A percentile compares a stretch with the other conserved stretches of the same genome.
Conservation (phyloP, 2,888 invertebrate genomes). For the Sisyra nigra region DNA sequence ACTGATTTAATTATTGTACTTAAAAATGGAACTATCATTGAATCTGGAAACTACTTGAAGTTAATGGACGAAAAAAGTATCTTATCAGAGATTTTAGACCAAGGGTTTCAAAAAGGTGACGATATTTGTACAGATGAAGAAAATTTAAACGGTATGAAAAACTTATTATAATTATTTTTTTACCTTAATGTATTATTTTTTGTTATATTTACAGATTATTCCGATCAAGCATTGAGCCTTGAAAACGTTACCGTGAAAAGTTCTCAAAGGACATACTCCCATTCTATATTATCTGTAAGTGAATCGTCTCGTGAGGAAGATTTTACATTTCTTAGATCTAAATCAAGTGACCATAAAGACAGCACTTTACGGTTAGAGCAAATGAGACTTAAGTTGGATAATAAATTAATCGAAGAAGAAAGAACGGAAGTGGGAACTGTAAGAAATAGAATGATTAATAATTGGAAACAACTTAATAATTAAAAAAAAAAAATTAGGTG, state of each 20-base stretch:
- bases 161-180: too few relatives aligned
- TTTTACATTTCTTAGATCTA: conserved; percentile 27
- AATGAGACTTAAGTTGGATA: conserved; percentile 25
- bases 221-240: conserved; percentile 47
- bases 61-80: conserved; percentile 72
- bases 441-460: conserved; percentile 3
- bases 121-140: conserved; percentile 21
- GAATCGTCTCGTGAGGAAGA: conserved; percentile 41
- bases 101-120: conserved; percentile 56
- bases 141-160: background rate
- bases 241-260: conserved; percentile 53
- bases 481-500: conserved; percentile 36
- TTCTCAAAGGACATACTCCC: conserved; percentile 32
- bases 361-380: conserved; percentile 2
- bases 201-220: conserved; percentile 61
- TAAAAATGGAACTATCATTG: conserved; percentile 73
- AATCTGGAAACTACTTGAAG: conserved; percentile 80
- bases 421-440: conserved; percentile 84
- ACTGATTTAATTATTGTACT: conserved; percentile 84
- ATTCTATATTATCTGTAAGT: conserved; percentile 56
- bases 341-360: conserved; percentile 25
- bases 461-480: conserved; percentile 7
- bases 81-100: conserved; percentile 69
- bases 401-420: conserved; percentile 80
- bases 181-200: too few relatives aligned